phyloP scores from a whole-genome alignment of 2,888 invertebrate species.

The Phortica magna region DNA sequence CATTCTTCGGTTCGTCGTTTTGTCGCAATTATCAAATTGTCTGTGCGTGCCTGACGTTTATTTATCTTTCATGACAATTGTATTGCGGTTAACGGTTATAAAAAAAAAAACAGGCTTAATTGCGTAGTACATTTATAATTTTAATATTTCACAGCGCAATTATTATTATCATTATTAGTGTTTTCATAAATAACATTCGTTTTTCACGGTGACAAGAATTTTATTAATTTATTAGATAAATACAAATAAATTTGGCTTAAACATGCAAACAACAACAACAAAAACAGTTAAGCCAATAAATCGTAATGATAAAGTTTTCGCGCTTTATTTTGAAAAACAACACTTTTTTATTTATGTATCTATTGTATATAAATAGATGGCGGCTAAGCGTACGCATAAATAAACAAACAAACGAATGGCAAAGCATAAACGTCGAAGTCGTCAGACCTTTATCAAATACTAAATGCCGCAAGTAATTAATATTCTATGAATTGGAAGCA shows the following conservation, averaged over 20 bases:
- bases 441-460: slow-evolving; percentile 48
- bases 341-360: neutral
- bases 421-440: neutral
- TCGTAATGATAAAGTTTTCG: too few species aligned
- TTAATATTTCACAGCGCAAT: too few species aligned
- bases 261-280: too few species aligned
- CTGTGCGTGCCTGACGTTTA: slow-evolving; percentile 43
- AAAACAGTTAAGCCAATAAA: too few species aligned
- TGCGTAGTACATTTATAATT: too few species aligned
- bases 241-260: too few species aligned
- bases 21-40: slow-evolving; percentile 50
- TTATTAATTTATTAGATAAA: too few species aligned
- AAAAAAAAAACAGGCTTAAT: too few species aligned
- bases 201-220: too few species aligned
- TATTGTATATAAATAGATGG: neutral
- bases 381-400: neutral
- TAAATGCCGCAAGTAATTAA: slow-evolving; percentile 69
- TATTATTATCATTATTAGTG: too few species aligned
- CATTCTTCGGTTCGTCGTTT: slow-evolving; percentile 30
- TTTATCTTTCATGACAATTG: slow-evolving; percentile 25
- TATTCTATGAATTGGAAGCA: slow-evolving; percentile 61
- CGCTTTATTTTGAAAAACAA: neutral
- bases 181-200: too few species aligned
- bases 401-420: neutral
- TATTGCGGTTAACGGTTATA: neutral